These are phyloP conservation scores for Eremobia ochroleuca DNA, from an alignment of 2,888 invertebrate species.

Conservation along the genomic window DNA sequence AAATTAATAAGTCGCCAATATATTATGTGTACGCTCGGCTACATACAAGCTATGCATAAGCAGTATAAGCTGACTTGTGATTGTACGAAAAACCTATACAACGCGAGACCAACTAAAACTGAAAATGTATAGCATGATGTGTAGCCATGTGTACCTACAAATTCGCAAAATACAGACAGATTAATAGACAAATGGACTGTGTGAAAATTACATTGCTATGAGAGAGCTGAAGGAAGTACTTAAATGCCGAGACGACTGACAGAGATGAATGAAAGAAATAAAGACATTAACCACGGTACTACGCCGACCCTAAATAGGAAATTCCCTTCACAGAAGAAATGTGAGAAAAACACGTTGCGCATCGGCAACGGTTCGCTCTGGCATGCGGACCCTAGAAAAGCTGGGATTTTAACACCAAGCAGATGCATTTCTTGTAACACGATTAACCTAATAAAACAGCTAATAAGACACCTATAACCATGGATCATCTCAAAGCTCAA, in stretches of 20 bases:
- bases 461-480: not conserved
- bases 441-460: not conserved
- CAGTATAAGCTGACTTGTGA: no score
- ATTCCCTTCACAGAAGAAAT: constrained; percentile 6
- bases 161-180: not conserved
- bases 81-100: not conserved
- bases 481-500: not conserved
- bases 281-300: not conserved
- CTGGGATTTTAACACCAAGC: not conserved
- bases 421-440: not conserved
- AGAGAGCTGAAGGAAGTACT: constrained; percentile 12
- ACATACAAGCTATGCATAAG: no score
- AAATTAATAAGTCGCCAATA: not conserved
- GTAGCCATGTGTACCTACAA: no score
- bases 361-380: not conserved
- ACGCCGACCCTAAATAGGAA: constrained; percentile 6
- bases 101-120: not conserved
- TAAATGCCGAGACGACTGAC: constrained; percentile 8
- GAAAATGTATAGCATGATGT: no score
- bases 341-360: not conserved
- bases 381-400: not conserved
- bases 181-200: constrained; percentile 2
- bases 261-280: constrained; percentile 29
- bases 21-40: no score
- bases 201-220: constrained; percentile 19